A percentile compares a stretch with the other conserved stretches of the same genome.
Conservation (phyloP, 2,797 vertebrate species). For the Propithecus perrieri region DNA sequence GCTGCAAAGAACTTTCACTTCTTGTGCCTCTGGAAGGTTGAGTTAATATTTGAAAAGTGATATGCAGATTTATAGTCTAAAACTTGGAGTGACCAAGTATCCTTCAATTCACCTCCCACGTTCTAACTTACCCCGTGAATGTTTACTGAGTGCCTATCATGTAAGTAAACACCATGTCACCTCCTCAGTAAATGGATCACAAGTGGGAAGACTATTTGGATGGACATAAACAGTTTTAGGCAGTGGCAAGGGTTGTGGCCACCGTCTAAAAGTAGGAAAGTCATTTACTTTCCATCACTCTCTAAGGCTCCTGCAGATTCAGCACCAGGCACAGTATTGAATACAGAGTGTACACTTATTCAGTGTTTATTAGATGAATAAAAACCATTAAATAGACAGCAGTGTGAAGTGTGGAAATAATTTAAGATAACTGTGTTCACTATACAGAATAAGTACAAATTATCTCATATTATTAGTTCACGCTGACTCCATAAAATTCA, state of each 20-base stretch:
- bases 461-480: background rate
- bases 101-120: background rate
- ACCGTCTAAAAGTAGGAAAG: background rate
- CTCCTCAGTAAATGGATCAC: background rate
- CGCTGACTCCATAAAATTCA: background rate
- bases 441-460: background rate
- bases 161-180: background rate
- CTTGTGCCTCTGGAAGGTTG: background rate
- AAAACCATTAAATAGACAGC: background rate
- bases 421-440: background rate
- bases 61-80: background rate
- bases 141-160: background rate
- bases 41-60: slow-evolving; percentile 15
- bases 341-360: background rate
- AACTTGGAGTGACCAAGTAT: background rate
- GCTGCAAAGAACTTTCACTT: background rate
- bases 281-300: background rate
- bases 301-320: background rate
- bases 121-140: background rate
- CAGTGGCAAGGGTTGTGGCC: background rate
- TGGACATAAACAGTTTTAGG: background rate
- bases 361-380: background rate
- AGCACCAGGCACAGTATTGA: background rate
- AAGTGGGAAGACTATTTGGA: background rate
- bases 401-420: background rate